phyloP scores from a whole-genome alignment of 2,888 invertebrate genomes.

The Acronicta leporina region DNA sequence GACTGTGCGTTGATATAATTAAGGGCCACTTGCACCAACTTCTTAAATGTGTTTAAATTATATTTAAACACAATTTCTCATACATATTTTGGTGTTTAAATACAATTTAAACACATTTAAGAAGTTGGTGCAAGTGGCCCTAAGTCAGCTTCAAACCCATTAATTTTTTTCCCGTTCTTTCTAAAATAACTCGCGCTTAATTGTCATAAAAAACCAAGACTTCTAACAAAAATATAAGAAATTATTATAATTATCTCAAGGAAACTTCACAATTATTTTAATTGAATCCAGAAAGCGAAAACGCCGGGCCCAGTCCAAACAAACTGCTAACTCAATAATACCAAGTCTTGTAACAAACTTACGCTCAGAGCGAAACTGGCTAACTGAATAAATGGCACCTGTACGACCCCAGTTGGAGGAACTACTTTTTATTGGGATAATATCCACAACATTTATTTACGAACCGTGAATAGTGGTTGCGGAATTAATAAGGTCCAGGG shows the following conservation, averaged over 20 bases:
- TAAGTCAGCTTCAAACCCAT: too few relatives aligned
- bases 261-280: slow-evolving; percentile 41
- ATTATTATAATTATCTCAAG: slow-evolving; percentile 54
- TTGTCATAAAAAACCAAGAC: not conserved
- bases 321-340: slow-evolving; percentile 47
- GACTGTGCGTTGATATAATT: too few relatives aligned
- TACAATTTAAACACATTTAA: too few relatives aligned
- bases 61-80: too few relatives aligned
- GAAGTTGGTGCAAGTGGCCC: too few relatives aligned
- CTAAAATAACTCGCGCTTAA: not conserved
- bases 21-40: too few relatives aligned
- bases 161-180: too few relatives aligned
- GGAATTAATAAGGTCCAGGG: slow-evolving; percentile 36
- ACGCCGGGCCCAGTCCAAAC: slow-evolving; percentile 26
- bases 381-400: slow-evolving; percentile 58
- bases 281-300: slow-evolving; percentile 41
- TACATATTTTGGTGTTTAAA: too few relatives aligned
- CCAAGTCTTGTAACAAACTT: slow-evolving; percentile 54
- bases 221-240: not conserved
- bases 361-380: slow-evolving; percentile 38
- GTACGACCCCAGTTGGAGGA: slow-evolving; percentile 25
- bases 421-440: slow-evolving; percentile 40
- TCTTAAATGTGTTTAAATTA: too few relatives aligned
- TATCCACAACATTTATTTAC: slow-evolving; percentile 47
- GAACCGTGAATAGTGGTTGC: slow-evolving; percentile 28